Percentiles rank a stretch among this genome's conserved stretches.
phyloP scores from a whole-genome alignment of 2,797 vertebrate species.

The Anomalospiza imberbis region DNA sequence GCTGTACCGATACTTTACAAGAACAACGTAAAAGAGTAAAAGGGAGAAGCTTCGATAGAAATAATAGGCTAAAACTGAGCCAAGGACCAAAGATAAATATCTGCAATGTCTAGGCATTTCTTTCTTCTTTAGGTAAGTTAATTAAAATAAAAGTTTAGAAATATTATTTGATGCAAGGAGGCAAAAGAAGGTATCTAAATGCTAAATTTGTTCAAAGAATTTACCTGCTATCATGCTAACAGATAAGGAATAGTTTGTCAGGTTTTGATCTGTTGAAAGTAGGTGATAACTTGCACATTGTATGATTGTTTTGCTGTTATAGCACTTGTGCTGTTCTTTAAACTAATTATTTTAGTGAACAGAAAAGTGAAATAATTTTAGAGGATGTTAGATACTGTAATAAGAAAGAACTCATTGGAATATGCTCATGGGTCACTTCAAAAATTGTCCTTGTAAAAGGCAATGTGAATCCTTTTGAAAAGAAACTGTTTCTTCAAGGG shows the following conservation, averaged over 20 bases:
- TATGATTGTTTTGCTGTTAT: background rate
- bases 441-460: conserved; percentile 29
- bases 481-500: conserved; percentile 44
- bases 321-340: background rate
- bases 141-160: background rate
- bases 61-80: background rate
- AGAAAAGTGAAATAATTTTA: conserved; percentile 21
- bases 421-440: conserved; percentile 27
- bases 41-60: background rate
- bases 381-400: background rate
- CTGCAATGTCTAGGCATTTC: background rate
- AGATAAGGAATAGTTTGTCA: background rate
- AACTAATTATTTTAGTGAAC: background rate
- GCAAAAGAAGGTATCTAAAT: background rate
- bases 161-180: background rate
- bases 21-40: background rate
- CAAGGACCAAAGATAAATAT: background rate
- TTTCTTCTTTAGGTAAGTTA: background rate
- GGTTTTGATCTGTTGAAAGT: conserved; percentile 25
- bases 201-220: background rate
- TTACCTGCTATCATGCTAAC: background rate
- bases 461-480: conserved; percentile 32
- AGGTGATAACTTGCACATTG: background rate
- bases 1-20: background rate
- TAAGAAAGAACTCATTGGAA: background rate